A percentile compares a stretch with the other conserved stretches of the same genome.
phyloP scores from a whole-genome alignment of 2,797 vertebrate genomes.

The Natrix natrix region DNA sequence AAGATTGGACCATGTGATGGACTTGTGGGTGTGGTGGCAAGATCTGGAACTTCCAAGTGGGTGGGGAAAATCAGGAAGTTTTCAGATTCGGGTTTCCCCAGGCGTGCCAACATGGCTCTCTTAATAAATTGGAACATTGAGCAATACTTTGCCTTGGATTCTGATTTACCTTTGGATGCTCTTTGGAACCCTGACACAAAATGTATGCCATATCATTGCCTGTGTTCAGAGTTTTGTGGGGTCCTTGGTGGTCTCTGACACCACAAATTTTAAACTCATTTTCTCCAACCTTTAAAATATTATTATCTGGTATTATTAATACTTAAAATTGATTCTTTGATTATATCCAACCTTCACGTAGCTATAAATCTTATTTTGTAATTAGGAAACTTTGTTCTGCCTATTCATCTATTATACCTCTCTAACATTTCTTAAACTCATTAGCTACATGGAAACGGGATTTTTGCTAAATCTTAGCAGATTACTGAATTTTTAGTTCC shows the following conservation, averaged over 20 bases:
- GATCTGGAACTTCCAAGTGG: no score
- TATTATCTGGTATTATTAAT: conserved; percentile 7
- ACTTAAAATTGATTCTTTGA: conserved; percentile 45
- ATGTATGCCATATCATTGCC: neutral
- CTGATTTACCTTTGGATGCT: no score
- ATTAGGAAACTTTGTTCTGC: conserved; percentile 39
- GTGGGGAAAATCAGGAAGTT: no score
- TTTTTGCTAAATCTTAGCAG: conserved; percentile 15
- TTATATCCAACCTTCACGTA: conserved; percentile 43
- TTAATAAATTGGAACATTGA: no score
- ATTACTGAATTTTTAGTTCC: conserved; percentile 17
- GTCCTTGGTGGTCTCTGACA: conserved; percentile 5
- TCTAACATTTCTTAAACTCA: conserved; percentile 34
- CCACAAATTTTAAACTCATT: conserved; percentile 25
- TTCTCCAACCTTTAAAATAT: conserved; percentile 30
- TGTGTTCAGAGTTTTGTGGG: neutral
- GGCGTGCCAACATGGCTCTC: no score
- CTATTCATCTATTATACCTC: conserved; percentile 41
- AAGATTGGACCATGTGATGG: no score
- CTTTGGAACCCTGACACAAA: neutral
- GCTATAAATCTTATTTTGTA: conserved; percentile 43
- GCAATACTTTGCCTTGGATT: no score
- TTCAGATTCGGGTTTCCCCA: no score
- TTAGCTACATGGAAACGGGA: conserved; percentile 6
- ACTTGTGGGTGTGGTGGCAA: no score